Conservation (phyloP, 2,888 invertebrate species). For the Chydorus sphaericus region DNA sequence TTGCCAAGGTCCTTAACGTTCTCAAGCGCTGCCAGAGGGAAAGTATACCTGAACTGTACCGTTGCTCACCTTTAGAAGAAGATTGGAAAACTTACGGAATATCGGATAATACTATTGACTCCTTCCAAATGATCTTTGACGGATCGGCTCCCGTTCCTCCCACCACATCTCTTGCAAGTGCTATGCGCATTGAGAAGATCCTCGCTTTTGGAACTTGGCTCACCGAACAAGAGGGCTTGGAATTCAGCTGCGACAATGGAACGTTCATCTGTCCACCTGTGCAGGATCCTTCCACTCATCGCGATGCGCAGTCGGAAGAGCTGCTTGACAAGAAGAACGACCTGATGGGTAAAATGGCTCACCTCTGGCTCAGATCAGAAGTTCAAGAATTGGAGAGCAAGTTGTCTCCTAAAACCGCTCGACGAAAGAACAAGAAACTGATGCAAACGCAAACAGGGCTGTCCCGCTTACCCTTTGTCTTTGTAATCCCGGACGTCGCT, state of each 20-base stretch:
- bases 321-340: conserved; percentile 26
- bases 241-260: neutral
- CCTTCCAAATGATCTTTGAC: neutral
- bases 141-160: neutral
- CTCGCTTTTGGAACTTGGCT: neutral
- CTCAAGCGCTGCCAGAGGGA: neutral
- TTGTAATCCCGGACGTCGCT: conserved; percentile 57
- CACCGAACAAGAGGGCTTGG: neutral
- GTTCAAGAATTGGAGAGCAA: conserved; percentile 63
- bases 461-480: conserved; percentile 33
- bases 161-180: neutral
- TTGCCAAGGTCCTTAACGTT: neutral
- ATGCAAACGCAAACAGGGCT: neutral
- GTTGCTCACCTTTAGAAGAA: neutral
- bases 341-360: conserved; percentile 70
- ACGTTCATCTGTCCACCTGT: neutral
- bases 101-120: neutral
- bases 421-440: no score
- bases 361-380: conserved; percentile 74
- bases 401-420: conserved; percentile 27
- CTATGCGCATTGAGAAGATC: neutral
- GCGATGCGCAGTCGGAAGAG: neutral
- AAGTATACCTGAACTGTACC: neutral
- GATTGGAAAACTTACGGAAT: conserved; percentile 4
- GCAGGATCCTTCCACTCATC: no score